These are phyloP conservation scores for Calypte anna DNA, from an alignment of 2,113 vertebrate species.

Conservation along the genomic window DNA sequence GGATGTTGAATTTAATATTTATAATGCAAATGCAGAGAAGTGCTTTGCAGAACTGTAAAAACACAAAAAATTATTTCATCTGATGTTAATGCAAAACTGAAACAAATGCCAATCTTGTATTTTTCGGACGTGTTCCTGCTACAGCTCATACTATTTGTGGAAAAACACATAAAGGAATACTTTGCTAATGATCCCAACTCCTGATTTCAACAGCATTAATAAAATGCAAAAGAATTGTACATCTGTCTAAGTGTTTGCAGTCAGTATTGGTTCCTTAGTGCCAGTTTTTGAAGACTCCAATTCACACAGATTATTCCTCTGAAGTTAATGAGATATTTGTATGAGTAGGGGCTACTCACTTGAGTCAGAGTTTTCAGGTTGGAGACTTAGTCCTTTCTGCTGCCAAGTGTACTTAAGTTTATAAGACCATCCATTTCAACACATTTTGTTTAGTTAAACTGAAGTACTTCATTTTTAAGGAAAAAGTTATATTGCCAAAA, in stretches of 20 bases:
- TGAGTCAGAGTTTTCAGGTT: constrained; percentile 27
- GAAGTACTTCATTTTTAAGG: constrained; percentile 82
- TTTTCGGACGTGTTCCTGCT: not conserved
- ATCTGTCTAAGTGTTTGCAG: constrained; percentile 43
- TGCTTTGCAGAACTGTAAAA: not conserved
- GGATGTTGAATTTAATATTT: not conserved
- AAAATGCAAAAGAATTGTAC: constrained; percentile 26
- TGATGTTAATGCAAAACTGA: not conserved
- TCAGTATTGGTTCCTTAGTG: not conserved
- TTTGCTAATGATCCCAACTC: not conserved
- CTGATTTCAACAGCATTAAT: constrained; percentile 42
- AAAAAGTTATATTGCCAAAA: constrained; percentile 81
- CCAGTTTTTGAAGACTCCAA: constrained; percentile 40
- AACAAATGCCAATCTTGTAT: not conserved
- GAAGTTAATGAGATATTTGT: constrained; percentile 67
- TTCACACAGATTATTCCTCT: constrained; percentile 53
- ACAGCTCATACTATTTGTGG: not conserved
- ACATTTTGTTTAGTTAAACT: constrained; percentile 83
- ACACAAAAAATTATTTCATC: not conserved
- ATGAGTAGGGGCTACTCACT: constrained; percentile 50
- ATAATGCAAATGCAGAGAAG: not conserved
- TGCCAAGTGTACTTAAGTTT: constrained; percentile 77
- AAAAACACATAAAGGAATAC: constrained; percentile 12
- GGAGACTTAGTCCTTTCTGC: constrained; percentile 50
- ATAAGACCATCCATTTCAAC: constrained; percentile 79